Conservation (phyloP, 2,113 vertebrate genomes). For the Alces alces region DNA sequence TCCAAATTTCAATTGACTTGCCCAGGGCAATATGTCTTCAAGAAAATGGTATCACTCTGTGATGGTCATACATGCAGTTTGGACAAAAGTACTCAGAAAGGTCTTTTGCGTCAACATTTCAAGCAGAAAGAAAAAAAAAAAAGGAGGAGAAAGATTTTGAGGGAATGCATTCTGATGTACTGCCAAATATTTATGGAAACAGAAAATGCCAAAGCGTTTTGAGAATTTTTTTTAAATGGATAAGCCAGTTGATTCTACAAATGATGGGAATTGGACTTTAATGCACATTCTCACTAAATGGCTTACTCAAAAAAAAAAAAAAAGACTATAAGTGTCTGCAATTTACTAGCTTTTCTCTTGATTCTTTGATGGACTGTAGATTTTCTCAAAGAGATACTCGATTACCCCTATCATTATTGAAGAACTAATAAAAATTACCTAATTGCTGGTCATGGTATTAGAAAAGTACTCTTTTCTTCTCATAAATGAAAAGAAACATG, state of each 20-base stretch:
- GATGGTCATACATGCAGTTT: neutral
- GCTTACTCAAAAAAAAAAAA: neutral
- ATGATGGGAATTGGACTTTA: neutral
- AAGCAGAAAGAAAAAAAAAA: neutral
- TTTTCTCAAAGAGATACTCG: neutral
- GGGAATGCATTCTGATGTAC: neutral
- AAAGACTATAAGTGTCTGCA: neutral
- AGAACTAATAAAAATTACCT: neutral
- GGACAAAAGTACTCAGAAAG: neutral
- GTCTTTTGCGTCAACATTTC: neutral
- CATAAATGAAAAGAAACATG: neutral
- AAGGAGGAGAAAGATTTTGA: neutral
- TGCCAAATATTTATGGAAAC: neutral
- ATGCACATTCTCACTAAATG: neutral
- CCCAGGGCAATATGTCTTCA: neutral
- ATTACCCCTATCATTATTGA: neutral
- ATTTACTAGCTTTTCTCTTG: neutral
- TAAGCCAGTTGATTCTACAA: neutral
- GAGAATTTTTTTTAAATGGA: neutral
- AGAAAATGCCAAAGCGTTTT: neutral
- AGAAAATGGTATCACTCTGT: constrained; percentile 17
- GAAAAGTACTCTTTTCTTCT: neutral
- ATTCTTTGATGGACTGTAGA: neutral
- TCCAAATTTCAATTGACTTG: neutral
- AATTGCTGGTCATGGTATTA: neutral